Evolutionary conservation across 2,888 invertebrate species (phyloP).

Genomic region (Congeria kusceri): DNA sequence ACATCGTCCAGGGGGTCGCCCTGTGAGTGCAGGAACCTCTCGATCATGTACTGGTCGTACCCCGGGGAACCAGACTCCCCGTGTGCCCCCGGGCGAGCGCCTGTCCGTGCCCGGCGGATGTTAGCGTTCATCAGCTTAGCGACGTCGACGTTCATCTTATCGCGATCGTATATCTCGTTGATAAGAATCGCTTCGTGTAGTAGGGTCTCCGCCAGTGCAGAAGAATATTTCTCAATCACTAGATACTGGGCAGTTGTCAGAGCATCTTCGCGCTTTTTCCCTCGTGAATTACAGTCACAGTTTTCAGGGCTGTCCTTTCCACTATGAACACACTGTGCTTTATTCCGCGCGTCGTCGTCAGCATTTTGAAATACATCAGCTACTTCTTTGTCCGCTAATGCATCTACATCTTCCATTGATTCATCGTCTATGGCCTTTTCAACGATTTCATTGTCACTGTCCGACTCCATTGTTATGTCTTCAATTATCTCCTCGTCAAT

Average conservation of each 20-base stretch:
- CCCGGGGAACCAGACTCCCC: constrained; percentile 23
- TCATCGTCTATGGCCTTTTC: too few relatives aligned
- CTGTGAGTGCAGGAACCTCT: constrained; percentile 44
- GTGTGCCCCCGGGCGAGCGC: constrained; percentile 1
- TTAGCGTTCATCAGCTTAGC: not conserved
- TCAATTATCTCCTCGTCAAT: too few relatives aligned
- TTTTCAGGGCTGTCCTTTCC: too few relatives aligned
- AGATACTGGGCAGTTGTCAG: not conserved
- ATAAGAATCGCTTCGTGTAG: constrained; percentile 54
- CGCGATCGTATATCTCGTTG: constrained; percentile 38
- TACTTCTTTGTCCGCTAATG: too few relatives aligned
- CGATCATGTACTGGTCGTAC: constrained; percentile 46
- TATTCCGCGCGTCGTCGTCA: too few relatives aligned
- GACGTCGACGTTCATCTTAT: constrained; percentile 26
- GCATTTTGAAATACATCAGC: too few relatives aligned
- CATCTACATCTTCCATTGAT: too few relatives aligned
- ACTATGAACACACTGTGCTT: too few relatives aligned
- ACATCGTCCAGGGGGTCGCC: constrained; percentile 37
- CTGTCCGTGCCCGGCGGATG: constrained; percentile 6
- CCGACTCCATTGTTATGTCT: too few relatives aligned
- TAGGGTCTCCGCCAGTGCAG: constrained; percentile 39
- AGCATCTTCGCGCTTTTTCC: too few relatives aligned
- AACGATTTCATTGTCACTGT: too few relatives aligned
- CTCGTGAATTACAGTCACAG: too few relatives aligned
- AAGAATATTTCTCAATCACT: constrained; percentile 24